phyloP scores from a whole-genome alignment of 2,113 vertebrate species.

The Lucifuga dentata region DNA sequence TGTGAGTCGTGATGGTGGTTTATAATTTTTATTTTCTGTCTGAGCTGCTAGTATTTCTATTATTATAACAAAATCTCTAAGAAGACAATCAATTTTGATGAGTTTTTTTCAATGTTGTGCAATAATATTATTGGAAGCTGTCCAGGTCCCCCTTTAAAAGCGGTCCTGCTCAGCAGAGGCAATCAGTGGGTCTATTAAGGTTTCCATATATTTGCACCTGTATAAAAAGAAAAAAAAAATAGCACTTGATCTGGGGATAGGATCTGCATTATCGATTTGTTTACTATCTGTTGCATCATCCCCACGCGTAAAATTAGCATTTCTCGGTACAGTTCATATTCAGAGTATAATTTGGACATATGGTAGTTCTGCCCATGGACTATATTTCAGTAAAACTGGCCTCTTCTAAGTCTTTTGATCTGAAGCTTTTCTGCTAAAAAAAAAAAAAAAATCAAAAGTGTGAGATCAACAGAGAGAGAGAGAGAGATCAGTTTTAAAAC shows the following conservation, averaged over 20 bases:
- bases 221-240: slow-evolving; percentile 36
- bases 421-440: neutral
- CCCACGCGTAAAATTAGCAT: slow-evolving; percentile 50
- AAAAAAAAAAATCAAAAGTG: neutral
- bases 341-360: slow-evolving; percentile 23
- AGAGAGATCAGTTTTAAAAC: slow-evolving; percentile 33
- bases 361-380: neutral
- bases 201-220: slow-evolving; percentile 23
- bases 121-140: too few species aligned
- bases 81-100: too few species aligned
- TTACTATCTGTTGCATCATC: slow-evolving; percentile 51
- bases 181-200: slow-evolving; percentile 6
- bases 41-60: too few species aligned
- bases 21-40: too few species aligned
- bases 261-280: slow-evolving; percentile 34
- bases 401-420: slow-evolving; percentile 2
- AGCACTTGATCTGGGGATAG: slow-evolving; percentile 7
- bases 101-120: too few species aligned
- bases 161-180: neutral
- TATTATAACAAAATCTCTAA: too few species aligned
- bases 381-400: slow-evolving; percentile 22
- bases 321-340: slow-evolving; percentile 38
- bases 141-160: too few species aligned
- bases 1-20: too few species aligned
- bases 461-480: slow-evolving; percentile 44